Conservation (phyloP, 1,140 invertebrate genomes). For the Cataglyphis hispanica region DNA sequence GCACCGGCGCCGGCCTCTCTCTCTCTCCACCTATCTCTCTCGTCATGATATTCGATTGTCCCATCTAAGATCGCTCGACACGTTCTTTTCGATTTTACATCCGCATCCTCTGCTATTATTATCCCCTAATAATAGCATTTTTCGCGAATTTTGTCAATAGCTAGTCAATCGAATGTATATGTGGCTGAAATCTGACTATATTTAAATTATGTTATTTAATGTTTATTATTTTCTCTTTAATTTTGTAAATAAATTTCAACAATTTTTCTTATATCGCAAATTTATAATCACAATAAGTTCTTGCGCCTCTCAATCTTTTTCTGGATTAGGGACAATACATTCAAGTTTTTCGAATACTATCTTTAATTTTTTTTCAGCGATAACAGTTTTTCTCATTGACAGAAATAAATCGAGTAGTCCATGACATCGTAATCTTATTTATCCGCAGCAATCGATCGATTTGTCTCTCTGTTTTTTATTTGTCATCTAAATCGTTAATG, state of each 20-base stretch:
- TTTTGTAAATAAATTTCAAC: background rate
- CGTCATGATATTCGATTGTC: constrained; percentile 24
- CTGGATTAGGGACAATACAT: background rate
- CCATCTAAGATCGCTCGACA: constrained; percentile 2
- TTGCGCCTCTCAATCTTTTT: background rate
- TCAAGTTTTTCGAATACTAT: background rate
- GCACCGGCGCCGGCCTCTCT: background rate
- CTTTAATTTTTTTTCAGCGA: background rate
- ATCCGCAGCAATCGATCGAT: background rate
- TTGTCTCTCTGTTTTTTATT: background rate
- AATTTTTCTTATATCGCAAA: background rate
- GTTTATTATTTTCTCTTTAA: background rate
- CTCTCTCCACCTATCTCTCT: background rate
- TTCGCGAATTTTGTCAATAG: background rate
- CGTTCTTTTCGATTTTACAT: constrained; percentile 20
- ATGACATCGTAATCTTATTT: background rate
- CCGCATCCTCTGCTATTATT: background rate
- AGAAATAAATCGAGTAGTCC: background rate
- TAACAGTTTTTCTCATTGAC: background rate
- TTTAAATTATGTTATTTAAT: background rate
- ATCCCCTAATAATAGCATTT: constrained; percentile 3
- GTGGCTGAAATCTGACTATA: background rate
- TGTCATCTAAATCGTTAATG: constrained; percentile 19
- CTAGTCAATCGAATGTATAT: background rate
- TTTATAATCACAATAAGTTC: background rate